Evolutionary conservation across 2,888 invertebrate genomes (phyloP), one percentile per base, ranked within the genome.

Genomic region (Zygaena filipendulae): DNA sequence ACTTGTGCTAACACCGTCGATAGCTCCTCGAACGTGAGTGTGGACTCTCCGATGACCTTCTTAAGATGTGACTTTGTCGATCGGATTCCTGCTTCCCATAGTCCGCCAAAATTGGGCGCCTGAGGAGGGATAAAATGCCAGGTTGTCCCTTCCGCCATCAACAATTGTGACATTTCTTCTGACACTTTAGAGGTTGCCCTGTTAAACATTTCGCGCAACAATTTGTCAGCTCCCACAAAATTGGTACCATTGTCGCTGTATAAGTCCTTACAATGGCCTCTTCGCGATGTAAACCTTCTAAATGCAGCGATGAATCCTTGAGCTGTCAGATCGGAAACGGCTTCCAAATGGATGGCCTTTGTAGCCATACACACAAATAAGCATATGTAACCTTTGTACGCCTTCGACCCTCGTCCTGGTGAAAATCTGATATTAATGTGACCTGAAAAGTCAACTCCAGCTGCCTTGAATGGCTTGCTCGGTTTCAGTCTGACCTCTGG

Each of bases 401-500:
- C 32, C 25, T 40, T 36, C 1, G 30, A 8, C 12, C 42, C 40
- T 31, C 42, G 21, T 4, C 39, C 41, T 12, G 34, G 37, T 14
- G 38, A 39, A 30, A 38, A 34, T 21, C 36, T 25, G 2, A 44
- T 40, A 23, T 40, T 38, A 8, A 44, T 30, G 2, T 34, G 34
- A 7, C 43, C 43, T 4, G 35, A 22, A 22, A 35, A 43, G 19
- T 47, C 46, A 1, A 47, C 43, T 3, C 45, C 47, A 3, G 39
- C 22, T 6, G 30, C 27, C 21, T 32, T 38, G 23, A 44, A 42
- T 11, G 42, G 26, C 9, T 34, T 18, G 10, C 21, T 27, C 1
- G 42, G 42, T 12, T 12, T 39, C 1, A 47, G 11, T 36, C 45
- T 35, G 1, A 21, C 34, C n/a, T 35, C 30, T 1, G 47, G 45